Evolutionary conservation across 2,113 vertebrate species (phyloP), one percentile per base, ranked within the genome.

Genomic region (Romanogobio albipinnatus): DNA sequence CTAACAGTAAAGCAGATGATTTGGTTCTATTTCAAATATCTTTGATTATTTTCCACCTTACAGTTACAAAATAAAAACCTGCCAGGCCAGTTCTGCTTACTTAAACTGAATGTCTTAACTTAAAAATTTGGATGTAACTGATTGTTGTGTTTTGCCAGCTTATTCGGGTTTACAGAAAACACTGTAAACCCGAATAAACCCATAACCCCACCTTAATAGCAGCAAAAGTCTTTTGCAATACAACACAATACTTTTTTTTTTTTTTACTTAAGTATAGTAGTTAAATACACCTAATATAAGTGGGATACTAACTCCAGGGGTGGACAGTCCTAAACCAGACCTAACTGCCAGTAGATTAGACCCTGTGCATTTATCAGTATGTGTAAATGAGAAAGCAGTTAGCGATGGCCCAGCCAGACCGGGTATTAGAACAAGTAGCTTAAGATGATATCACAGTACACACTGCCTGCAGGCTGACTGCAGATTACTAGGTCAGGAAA

Each of bases 381-480:
- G 92, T 95, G 93, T 93, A 94, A 95, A 95, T 94, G 93, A 95
- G 91, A 89, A 92, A 94, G 91, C 93, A 93, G 92, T 92, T 94
- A 90, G 92, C 92, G 90, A 92, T 93, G 92, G 89, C 91, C 90
- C 91, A 90, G 92, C 91, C 93, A 93, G 92, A 89, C 90, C 90
- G 91, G 92, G 93, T 92, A 93, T 92, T 92, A 92, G 92, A 95
- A 95, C 94, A 95, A 94, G 93, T 92, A 93, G 95, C 94, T 95
- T 95, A 94, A 95, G 94, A 95, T 95, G 89, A 70, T 94, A 95
- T 95, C 92, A 81, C 70, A 14, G 80, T 89, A 91, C 81, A 84
- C 90, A 86, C 92, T 89, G 91, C 92, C 94, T 93, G 92, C 93
- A 94, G 93, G 93, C 92, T 91, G 91, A 91, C 90, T 88, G 90